Conservation (phyloP, 2,888 invertebrate genomes). For the Plebejus argus region DNA sequence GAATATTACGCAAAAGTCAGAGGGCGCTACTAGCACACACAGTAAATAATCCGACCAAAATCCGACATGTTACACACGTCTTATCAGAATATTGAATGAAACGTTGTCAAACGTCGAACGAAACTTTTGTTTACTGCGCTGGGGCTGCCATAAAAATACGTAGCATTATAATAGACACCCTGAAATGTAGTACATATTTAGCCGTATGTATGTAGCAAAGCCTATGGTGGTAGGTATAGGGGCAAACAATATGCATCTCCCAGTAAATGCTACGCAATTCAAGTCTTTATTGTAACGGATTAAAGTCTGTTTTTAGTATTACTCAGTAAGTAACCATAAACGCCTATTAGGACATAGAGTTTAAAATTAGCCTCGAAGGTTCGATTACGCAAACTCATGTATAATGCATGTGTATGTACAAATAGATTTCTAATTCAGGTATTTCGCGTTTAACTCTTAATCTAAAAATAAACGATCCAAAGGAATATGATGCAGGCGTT, state of each 20-base stretch:
- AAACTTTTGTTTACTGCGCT: too few relatives aligned
- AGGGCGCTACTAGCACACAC: too few relatives aligned
- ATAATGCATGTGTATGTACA: constrained; percentile 24
- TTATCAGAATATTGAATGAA: too few relatives aligned
- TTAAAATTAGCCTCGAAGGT: constrained; percentile 29
- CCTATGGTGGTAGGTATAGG: too few relatives aligned
- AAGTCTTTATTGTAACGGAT: neutral
- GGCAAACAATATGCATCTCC: neutral
- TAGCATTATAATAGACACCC: too few relatives aligned
- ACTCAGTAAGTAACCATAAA: constrained; percentile 16
- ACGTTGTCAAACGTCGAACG: too few relatives aligned
- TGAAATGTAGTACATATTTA: too few relatives aligned
- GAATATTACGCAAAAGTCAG: too few relatives aligned
- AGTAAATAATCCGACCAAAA: too few relatives aligned
- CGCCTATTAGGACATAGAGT: constrained; percentile 18
- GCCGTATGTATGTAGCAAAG: too few relatives aligned
- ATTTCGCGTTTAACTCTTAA: constrained; percentile 4
- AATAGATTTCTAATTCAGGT: constrained; percentile 27
- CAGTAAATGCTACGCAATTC: neutral
- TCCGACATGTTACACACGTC: too few relatives aligned
- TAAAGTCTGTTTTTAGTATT: neutral
- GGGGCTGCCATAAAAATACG: too few relatives aligned
- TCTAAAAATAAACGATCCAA: constrained; percentile 17
- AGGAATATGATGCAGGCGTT: neutral
- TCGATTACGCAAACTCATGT: constrained; percentile 18